Percentiles rank a stretch among this genome's conserved stretches.
Evolutionary conservation across 2,888 invertebrate genomes (phyloP).

Genomic region (Mesorhabditis sp.): DNA sequence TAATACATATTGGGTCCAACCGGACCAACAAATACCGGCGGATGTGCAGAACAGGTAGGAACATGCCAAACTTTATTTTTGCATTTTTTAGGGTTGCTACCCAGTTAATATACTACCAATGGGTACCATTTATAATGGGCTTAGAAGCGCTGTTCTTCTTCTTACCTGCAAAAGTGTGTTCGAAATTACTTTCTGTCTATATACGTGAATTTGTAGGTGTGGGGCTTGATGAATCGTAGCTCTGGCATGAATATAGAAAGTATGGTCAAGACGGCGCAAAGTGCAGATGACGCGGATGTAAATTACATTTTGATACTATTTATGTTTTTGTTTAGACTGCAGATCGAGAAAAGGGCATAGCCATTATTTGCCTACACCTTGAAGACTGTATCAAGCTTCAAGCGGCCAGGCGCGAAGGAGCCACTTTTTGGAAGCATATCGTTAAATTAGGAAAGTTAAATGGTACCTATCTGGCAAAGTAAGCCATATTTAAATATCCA

Average conservation of each 20-base stretch:
- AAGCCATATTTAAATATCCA: neutral
- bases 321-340: slow-evolving; percentile 23
- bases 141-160: slow-evolving; percentile 51
- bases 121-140: slow-evolving; percentile 55
- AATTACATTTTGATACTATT: slow-evolving; percentile 7
- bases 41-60: slow-evolving; percentile 37
- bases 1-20: slow-evolving; percentile 55
- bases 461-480: slow-evolving; percentile 48
- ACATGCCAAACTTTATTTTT: neutral
- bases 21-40: slow-evolving; percentile 44
- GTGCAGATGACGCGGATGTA: slow-evolving; percentile 43
- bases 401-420: slow-evolving; percentile 21
- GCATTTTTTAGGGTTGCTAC: slow-evolving; percentile 34
- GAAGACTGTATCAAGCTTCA: slow-evolving; percentile 35
- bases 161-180: neutral
- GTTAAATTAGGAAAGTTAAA: slow-evolving; percentile 39
- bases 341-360: slow-evolving; percentile 38
- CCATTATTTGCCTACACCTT: slow-evolving; percentile 26
- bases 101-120: slow-evolving; percentile 54
- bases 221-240: slow-evolving; percentile 29
- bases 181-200: neutral
- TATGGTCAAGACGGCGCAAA: slow-evolving; percentile 45
- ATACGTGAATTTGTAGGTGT: slow-evolving; percentile 9
- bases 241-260: slow-evolving; percentile 49
- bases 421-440: slow-evolving; percentile 17